A percentile compares a stretch with the other conserved stretches of the same genome.
These are phyloP conservation scores for Aix galericulata DNA, from an alignment of 2,113 vertebrate genomes.

Conservation along the genomic window DNA sequence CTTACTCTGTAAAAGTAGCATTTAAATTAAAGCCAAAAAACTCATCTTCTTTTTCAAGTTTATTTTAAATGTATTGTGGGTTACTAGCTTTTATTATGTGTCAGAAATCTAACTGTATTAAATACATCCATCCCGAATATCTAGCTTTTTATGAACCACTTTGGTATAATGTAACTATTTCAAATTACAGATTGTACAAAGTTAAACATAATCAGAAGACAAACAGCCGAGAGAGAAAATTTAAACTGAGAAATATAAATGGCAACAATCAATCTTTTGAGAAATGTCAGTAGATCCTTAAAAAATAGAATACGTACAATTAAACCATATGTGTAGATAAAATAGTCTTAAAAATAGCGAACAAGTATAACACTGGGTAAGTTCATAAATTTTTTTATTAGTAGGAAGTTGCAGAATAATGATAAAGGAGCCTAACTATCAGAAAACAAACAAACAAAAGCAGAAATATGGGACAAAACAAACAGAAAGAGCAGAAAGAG, in stretches of 20 bases:
- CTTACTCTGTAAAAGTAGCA: background rate
- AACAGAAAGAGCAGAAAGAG: background rate
- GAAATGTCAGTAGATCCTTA: background rate
- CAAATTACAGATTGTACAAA: background rate
- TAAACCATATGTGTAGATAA: background rate
- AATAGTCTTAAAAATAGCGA: background rate
- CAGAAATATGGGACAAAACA: background rate
- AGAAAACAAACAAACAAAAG: background rate
- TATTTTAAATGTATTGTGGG: background rate
- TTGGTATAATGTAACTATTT: background rate
- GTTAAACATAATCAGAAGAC: background rate
- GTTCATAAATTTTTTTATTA: background rate
- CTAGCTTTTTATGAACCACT: background rate
- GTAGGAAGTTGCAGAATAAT: background rate
- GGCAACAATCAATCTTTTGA: background rate
- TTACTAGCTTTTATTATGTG: background rate
- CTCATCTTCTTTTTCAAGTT: background rate
- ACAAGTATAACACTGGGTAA: background rate
- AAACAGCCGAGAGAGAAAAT: background rate
- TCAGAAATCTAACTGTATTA: background rate
- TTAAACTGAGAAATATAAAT: background rate
- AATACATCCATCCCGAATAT: background rate
- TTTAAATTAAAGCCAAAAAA: background rate
- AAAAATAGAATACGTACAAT: background rate
- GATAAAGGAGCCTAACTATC: background rate